Evolutionary conservation across 2,113 vertebrate species (phyloP).

Genomic region (Cebidichthys violaceus): DNA sequence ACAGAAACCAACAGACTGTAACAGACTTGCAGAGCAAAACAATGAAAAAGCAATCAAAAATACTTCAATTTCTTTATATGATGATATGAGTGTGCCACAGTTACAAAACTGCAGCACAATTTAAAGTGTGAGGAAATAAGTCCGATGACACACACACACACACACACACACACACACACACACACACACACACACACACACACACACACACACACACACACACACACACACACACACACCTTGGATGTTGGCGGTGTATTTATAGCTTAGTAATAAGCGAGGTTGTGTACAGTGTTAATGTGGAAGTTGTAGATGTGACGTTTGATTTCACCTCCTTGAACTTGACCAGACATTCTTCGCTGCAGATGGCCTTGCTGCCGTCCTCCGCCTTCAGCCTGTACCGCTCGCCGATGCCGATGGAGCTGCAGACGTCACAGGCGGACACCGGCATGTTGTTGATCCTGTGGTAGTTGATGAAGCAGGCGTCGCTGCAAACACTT

Average conservation of each 20-base stretch:
- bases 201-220: neutral
- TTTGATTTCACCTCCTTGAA: conserved; percentile 57
- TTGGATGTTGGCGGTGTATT: neutral
- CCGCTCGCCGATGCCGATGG: fast-evolving
- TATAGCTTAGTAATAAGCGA: neutral
- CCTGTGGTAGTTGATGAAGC: conserved; percentile 14
- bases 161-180: no score
- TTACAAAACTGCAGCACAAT: neutral
- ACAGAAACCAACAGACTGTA: no score
- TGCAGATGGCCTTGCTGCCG: conserved; percentile 39
- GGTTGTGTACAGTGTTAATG: neutral
- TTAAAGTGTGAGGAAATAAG: neutral
- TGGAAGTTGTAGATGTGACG: neutral
- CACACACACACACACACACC: neutral
- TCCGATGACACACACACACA: no score
- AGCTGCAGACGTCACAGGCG: conserved; percentile 32
- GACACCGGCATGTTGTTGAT: neutral
- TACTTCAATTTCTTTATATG: no score
- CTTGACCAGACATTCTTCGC: conserved; percentile 52
- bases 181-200: no score
- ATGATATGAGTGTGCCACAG: neutral
- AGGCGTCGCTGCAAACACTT: conserved; percentile 44
- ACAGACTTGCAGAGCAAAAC: no score
- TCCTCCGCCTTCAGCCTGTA: conserved; percentile 13
- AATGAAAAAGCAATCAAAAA: no score